Evolutionary conservation across 2,113 vertebrate species (phyloP).

Genomic region (Sylvietta virens): DNA sequence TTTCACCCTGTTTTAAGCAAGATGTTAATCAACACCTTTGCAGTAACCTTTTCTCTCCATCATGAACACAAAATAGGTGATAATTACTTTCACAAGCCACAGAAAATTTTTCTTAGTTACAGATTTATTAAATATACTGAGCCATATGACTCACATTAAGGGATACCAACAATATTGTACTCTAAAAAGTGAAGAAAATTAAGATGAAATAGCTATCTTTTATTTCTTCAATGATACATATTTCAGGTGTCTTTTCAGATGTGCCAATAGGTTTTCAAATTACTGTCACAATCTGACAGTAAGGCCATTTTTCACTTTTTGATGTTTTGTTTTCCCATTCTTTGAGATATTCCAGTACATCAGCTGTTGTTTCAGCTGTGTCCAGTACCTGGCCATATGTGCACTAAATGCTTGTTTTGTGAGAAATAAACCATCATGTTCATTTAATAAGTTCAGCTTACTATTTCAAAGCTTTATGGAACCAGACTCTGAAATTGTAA

Average conservation of each 20-base stretch:
- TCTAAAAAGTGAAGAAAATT: background rate
- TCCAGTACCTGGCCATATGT: background rate
- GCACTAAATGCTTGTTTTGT: background rate
- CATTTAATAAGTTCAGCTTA: background rate
- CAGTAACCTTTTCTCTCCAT: background rate
- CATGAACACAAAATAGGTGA: background rate
- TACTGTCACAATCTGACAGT: background rate
- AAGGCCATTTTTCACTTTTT: background rate
- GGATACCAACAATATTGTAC: background rate
- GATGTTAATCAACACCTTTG: background rate
- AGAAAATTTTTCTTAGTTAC: background rate
- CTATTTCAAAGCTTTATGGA: background rate
- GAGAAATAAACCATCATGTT: background rate
- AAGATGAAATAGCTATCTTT: background rate
- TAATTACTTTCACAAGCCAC: background rate
- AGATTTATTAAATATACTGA: background rate
- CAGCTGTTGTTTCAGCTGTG: background rate
- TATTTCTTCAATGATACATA: background rate
- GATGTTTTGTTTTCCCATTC: background rate
- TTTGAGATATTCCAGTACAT: background rate
- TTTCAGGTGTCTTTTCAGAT: background rate
- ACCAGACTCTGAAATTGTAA: background rate
- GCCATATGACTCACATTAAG: background rate
- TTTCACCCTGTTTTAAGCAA: background rate
- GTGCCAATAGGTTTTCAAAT: background rate